Evolutionary conservation across 2,888 invertebrate species (phyloP), one percentile per base, ranked within the genome.

Genomic region (Agonopterix heracliana): DNA sequence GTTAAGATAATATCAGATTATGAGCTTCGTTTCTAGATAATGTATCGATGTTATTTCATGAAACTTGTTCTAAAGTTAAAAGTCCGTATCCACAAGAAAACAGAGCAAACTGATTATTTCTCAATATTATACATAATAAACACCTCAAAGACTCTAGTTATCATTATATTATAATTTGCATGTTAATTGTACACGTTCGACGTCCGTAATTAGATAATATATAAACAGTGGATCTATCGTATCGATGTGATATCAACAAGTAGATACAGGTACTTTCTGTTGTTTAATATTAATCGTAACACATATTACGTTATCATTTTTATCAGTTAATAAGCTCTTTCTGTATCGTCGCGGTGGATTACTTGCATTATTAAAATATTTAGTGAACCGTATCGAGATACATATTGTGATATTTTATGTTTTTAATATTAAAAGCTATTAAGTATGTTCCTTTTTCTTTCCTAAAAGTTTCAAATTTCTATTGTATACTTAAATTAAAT

Each of bases 311-410:
- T 56, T 66, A 64, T 63, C 61, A 48, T 44, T 40, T 40, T 35
- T 66, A 64, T 63, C 68, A 59, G 62, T 58, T 66, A 64, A 68
- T 68, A 66, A 58, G 59, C 54, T 55, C 26, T 26, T 43, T 12
- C 51, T 58, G 51, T 56, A 61, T 62, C 63, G 59, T 60, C 54
- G 41, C 26, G 12, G 34, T n/a, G 9, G 45, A 38, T 51, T 52
- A 54, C 52, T 50, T 52, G 49, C 57, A 56, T 62, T 70, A 72
- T 73, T 71, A 71, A 68, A 73, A 70, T 63, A 56, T 54, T 59
- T 55, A 51, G 49, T 57, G 54, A 55, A 56, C 60, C 66, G 58
- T 61, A 26, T 26, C 26, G 26, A 26, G 26, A 26, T 26, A 7
- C 7, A 26, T 26, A 26, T 26, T 26, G 26, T 26, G 26, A 1